Conservation (phyloP, 1,140 invertebrate species). For the Drosophila cardini region DNA sequence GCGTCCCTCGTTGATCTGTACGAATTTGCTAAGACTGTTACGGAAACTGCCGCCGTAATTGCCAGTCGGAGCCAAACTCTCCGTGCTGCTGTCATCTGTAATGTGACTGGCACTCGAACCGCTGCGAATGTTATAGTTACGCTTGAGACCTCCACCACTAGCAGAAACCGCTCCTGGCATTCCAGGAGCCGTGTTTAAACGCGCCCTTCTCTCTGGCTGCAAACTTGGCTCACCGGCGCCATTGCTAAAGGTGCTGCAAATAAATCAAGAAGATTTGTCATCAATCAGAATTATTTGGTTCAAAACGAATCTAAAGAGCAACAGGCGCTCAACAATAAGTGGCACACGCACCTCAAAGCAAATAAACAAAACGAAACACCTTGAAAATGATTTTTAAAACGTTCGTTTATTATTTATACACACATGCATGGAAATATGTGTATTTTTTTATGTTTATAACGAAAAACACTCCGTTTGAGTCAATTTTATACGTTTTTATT, state of each 20-base stretch:
- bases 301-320: conserved; percentile 61
- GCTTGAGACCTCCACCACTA: conserved; percentile 62
- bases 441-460: conserved; percentile 1
- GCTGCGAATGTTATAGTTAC: conserved; percentile 72
- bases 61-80: conserved; percentile 77
- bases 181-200: conserved; percentile 79
- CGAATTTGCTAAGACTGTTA: conserved; percentile 86
- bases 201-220: conserved; percentile 75
- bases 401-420: background rate
- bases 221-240: conserved; percentile 73
- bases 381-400: conserved; percentile 50
- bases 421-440: background rate
- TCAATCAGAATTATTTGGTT: conserved; percentile 46
- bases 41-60: conserved; percentile 83
- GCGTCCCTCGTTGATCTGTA: conserved; percentile 85
- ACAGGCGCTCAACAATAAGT: conserved; percentile 68
- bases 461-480: background rate
- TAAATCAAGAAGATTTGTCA: conserved; percentile 4
- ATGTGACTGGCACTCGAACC: conserved; percentile 80
- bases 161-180: conserved; percentile 61
- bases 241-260: conserved; percentile 81
- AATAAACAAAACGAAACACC: conserved; percentile 4
- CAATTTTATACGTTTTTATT: background rate
- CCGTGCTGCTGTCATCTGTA: conserved; percentile 80
- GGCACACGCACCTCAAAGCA: conserved; percentile 41